A percentile compares a stretch with the other conserved stretches of the same genome.
Conservation (phyloP, 2,797 vertebrate species). For the Sternotherus odoratus region DNA sequence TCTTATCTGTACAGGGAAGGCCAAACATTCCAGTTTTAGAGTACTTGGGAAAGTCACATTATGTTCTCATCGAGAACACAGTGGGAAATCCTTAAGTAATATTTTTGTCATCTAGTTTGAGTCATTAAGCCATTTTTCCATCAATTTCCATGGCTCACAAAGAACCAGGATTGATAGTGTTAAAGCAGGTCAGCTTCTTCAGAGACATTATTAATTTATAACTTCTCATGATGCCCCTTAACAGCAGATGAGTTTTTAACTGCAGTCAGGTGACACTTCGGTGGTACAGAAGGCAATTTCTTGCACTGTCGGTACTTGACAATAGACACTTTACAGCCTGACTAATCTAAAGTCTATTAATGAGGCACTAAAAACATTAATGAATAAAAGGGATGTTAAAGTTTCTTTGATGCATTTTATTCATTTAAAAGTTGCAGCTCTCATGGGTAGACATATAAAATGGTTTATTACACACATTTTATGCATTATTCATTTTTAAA, state of each 20-base stretch:
- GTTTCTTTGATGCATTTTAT: conserved; percentile 62
- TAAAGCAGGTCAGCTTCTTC: conserved; percentile 26
- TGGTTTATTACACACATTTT: conserved; percentile 59
- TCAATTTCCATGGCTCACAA: background rate
- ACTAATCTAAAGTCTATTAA: conserved; percentile 67
- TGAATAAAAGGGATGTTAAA: conserved; percentile 62
- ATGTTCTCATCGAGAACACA: background rate
- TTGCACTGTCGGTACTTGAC: conserved; percentile 41
- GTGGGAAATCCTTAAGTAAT: background rate
- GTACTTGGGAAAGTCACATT: background rate
- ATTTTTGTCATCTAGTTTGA: background rate
- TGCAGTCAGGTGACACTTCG: background rate
- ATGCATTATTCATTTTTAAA: conserved; percentile 69
- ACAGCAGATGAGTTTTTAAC: background rate
- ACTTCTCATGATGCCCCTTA: conserved; percentile 38
- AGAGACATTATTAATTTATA: background rate
- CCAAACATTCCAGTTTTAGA: background rate
- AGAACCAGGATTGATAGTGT: background rate
- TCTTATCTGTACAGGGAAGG: background rate
- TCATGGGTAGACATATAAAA: conserved; percentile 56
- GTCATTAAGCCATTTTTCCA: background rate
- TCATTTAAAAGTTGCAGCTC: conserved; percentile 49
- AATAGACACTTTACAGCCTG: conserved; percentile 49
- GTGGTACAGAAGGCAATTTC: conserved; percentile 38
- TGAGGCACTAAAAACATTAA: conserved; percentile 64